Evolutionary conservation across 2,113 vertebrate species (phyloP).

Genomic region (Calidris pygmaea): DNA sequence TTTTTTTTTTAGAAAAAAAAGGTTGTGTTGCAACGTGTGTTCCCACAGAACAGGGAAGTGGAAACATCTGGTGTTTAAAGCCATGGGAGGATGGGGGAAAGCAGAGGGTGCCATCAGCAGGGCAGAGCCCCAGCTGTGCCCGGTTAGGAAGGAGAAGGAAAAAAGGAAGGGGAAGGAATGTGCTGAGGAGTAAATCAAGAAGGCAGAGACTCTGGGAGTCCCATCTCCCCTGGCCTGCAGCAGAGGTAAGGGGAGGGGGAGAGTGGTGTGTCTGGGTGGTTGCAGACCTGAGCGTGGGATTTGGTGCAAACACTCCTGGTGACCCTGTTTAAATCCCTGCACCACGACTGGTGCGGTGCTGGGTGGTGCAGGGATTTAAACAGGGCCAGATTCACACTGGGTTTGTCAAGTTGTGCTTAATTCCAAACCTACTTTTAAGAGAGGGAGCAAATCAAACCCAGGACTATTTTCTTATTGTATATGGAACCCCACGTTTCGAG

Average conservation of each 20-base stretch:
- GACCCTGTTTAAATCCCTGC: not conserved
- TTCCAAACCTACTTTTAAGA: not conserved
- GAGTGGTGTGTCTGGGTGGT: accelerated
- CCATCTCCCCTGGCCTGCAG: not conserved
- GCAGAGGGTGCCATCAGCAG: accelerated
- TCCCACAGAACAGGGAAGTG: slow-evolving; percentile 7
- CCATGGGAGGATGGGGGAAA: not conserved
- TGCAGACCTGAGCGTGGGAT: not conserved
- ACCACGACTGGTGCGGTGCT: not conserved
- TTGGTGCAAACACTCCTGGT: accelerated
- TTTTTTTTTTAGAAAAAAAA: not conserved
- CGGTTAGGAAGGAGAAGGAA: not conserved
- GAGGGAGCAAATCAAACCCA: not conserved
- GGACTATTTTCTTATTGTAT: accelerated
- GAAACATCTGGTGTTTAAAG: not conserved
- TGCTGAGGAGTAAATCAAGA: not conserved
- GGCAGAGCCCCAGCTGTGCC: not conserved
- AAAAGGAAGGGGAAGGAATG: not conserved
- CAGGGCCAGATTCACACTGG: accelerated
- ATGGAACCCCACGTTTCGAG: not conserved
- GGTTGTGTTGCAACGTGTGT: not conserved
- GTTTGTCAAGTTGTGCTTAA: accelerated
- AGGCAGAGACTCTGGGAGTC: not conserved
- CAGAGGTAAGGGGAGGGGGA: not conserved
- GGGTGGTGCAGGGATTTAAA: not conserved